Evolutionary conservation across 2,113 vertebrate species (phyloP).

Genomic region (Lepisosteus osseus): DNA sequence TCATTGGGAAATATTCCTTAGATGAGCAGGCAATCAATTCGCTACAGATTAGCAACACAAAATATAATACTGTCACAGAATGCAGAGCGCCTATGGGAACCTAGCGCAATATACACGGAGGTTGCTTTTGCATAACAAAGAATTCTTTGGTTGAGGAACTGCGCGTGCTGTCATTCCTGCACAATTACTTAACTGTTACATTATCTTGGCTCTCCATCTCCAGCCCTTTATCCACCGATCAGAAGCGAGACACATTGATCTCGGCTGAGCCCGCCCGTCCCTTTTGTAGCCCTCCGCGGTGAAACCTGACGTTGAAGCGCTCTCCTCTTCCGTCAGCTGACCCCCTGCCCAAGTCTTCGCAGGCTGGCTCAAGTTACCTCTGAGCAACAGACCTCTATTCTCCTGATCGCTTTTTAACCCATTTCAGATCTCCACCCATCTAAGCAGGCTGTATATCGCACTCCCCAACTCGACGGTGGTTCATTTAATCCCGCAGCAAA

Average conservation of each 20-base stretch:
- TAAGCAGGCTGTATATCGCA: slow-evolving; percentile 55
- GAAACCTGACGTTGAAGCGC: slow-evolving; percentile 21
- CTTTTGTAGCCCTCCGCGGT: slow-evolving; percentile 2
- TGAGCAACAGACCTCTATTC: slow-evolving; percentile 57
- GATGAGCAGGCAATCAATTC: no score
- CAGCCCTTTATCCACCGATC: slow-evolving; percentile 18
- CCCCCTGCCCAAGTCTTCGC: slow-evolving; percentile 44
- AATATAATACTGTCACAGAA: background rate
- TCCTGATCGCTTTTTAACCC: slow-evolving; percentile 56
- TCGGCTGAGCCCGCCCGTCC: no score
- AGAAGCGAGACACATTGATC: background rate
- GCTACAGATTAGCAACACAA: no score
- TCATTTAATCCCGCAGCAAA: slow-evolving; percentile 66
- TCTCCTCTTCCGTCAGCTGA: slow-evolving; percentile 38
- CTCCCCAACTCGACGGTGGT: slow-evolving; percentile 54
- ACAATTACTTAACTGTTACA: slow-evolving; percentile 35
- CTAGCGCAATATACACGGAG: slow-evolving; percentile 26
- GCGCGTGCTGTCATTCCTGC: slow-evolving; percentile 11
- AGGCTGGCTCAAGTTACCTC: slow-evolving; percentile 53
- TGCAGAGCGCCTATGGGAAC: background rate
- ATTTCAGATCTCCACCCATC: slow-evolving; percentile 47
- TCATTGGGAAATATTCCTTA: no score
- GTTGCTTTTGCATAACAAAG: slow-evolving; percentile 30
- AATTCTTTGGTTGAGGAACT: slow-evolving; percentile 13
- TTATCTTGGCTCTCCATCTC: slow-evolving; percentile 27